phyloP scores from a whole-genome alignment of 2,797 vertebrate species.

The Sphaeramia orbicularis region DNA sequence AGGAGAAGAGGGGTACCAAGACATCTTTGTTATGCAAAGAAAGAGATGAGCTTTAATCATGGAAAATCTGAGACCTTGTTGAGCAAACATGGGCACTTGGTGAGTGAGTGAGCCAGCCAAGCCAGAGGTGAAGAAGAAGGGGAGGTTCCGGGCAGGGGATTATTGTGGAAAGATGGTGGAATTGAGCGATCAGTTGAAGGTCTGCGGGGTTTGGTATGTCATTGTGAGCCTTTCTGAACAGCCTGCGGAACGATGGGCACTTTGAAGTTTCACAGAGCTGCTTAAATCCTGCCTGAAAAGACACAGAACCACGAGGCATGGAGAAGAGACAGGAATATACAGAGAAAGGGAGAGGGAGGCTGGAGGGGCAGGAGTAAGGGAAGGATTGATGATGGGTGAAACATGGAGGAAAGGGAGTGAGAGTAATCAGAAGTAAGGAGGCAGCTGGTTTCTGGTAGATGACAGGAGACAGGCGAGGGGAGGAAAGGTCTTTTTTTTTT shows the following conservation, averaged over 20 bases:
- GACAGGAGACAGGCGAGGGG: slow-evolving; percentile 56
- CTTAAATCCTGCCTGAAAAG: slow-evolving; percentile 84
- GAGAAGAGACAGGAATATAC: slow-evolving; percentile 73
- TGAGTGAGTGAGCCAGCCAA: slow-evolving; percentile 52
- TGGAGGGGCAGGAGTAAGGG: slow-evolving; percentile 45
- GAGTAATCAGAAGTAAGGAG: slow-evolving; percentile 70
- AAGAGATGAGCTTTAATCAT: slow-evolving; percentile 70
- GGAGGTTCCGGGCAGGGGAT: slow-evolving; percentile 48
- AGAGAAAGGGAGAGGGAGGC: slow-evolving; percentile 28
- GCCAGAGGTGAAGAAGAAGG: slow-evolving; percentile 63
- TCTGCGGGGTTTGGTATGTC: slow-evolving; percentile 80
- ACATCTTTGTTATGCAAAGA: slow-evolving; percentile 50
- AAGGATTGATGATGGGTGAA: slow-evolving; percentile 65
- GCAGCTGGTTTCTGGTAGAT: slow-evolving; percentile 61
- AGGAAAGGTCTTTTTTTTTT: slow-evolving; percentile 52
- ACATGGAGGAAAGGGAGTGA: slow-evolving; percentile 59
- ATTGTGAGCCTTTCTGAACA: slow-evolving; percentile 82
- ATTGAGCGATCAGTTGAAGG: slow-evolving; percentile 75
- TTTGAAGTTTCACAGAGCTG: slow-evolving; percentile 83
- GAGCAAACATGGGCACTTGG: slow-evolving; percentile 59
- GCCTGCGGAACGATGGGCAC: slow-evolving; percentile 76
- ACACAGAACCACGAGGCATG: slow-evolving; percentile 75
- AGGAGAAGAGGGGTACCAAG: slow-evolving; percentile 24
- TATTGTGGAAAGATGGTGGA: slow-evolving; percentile 55
- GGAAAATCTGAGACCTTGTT: slow-evolving; percentile 62